These are phyloP conservation scores for Prenolepis imparis DNA, from an alignment of 2,888 invertebrate species.

Conservation along the genomic window DNA sequence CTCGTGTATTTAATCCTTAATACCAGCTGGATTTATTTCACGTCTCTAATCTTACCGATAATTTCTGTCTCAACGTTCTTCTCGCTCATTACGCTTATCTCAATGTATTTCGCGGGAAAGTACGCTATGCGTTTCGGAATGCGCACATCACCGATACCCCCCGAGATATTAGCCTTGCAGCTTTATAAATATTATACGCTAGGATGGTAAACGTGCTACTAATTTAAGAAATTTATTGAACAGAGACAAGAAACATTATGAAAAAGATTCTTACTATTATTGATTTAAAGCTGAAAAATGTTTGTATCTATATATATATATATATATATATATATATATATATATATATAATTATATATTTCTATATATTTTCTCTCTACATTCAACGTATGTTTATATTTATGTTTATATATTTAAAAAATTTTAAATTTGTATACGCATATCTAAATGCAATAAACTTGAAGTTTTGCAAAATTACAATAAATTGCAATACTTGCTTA, in stretches of 20 bases:
- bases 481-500: neutral
- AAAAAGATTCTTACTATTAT: neutral
- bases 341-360: neutral
- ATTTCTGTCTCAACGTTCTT: slow-evolving; percentile 30
- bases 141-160: neutral
- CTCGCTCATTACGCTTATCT: slow-evolving; percentile 49
- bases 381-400: too few relatives aligned
- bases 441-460: neutral
- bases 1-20: neutral
- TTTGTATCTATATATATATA: neutral
- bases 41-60: slow-evolving; percentile 48
- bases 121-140: neutral
- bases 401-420: neutral
- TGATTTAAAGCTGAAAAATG: neutral
- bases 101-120: slow-evolving; percentile 22
- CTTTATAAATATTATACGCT: neutral
- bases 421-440: neutral
- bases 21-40: slow-evolving; percentile 22
- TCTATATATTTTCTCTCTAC: neutral
- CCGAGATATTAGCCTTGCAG: neutral
- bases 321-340: too few relatives aligned
- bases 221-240: neutral
- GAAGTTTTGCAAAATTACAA: neutral
- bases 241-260: too few relatives aligned
- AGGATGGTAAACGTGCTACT: neutral